Conservation (phyloP, 2,888 invertebrate genomes). For the Polyommatus icarus region DNA sequence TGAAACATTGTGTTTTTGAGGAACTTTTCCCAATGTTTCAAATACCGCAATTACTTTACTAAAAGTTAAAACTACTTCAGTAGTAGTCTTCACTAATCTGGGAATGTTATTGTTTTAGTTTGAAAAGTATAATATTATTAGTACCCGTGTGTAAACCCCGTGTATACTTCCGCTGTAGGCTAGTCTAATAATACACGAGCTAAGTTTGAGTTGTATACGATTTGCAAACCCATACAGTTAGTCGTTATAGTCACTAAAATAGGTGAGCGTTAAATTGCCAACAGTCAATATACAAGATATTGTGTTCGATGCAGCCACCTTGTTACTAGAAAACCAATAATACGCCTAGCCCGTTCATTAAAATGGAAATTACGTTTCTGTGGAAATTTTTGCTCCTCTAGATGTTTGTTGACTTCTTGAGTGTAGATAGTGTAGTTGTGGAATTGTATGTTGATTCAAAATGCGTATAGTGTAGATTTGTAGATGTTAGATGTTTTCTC, state of each 20-base stretch:
- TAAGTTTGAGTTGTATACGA: background rate
- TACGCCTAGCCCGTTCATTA: background rate
- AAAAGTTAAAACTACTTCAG: background rate
- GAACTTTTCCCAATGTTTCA: background rate
- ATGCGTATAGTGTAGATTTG: background rate
- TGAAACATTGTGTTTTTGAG: background rate
- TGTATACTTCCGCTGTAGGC: background rate
- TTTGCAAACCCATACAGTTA: background rate
- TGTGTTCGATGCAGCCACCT: background rate
- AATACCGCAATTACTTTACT: background rate
- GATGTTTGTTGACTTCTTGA: background rate
- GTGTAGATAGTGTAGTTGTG: background rate
- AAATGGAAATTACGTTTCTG: background rate
- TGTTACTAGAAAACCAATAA: background rate
- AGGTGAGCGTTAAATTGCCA: background rate
- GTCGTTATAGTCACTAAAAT: background rate
- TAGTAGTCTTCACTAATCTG: background rate
- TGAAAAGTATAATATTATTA: background rate
- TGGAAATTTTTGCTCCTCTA: background rate
- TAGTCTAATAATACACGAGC: background rate
- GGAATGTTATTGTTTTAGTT: background rate
- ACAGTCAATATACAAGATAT: background rate
- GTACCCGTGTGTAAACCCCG: background rate
- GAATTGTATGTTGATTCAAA: background rate
- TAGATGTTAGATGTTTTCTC: conserved; percentile 13